Evolutionary conservation across 2,888 invertebrate species (phyloP).

Genomic region (Sphaerophoria rueppellii): DNA sequence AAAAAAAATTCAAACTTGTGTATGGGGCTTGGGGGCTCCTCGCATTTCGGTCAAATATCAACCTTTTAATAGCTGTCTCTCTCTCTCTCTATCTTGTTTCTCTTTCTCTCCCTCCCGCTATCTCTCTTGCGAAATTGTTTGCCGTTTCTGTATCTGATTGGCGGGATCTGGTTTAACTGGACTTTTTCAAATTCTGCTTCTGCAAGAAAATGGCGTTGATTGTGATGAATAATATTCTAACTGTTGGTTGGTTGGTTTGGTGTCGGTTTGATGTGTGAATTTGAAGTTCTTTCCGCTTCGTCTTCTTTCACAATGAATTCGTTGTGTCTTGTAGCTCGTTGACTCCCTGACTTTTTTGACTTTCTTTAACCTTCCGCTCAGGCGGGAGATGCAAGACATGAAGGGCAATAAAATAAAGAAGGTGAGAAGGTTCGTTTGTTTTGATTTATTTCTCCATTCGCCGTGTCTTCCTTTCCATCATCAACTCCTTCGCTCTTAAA

Average conservation of each 20-base stretch:
- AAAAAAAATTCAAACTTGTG: background rate
- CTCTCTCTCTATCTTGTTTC: no score
- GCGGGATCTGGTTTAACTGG: conserved; percentile 65
- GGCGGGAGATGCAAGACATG: conserved; percentile 17
- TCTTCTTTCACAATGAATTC: conserved; percentile 10
- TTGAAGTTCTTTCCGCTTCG: conserved; percentile 12
- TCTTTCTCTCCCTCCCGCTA: background rate
- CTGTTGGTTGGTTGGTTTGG: conserved; percentile 7
- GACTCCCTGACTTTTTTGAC: conserved; percentile 63
- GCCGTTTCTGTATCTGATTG: conserved; percentile 3
- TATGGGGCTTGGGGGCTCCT: conserved; percentile 27
- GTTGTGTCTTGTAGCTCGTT: conserved; percentile 31
- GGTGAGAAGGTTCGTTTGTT: conserved; percentile 56
- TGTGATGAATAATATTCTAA: background rate
- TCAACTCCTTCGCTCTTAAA: conserved; percentile 57
- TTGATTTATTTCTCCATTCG: conserved; percentile 47
- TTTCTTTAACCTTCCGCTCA: no score
- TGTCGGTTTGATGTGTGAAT: conserved; percentile 1
- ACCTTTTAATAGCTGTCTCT: no score
- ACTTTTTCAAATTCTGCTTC: conserved; percentile 36
- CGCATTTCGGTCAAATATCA: conserved; percentile 16
- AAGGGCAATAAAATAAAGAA: conserved; percentile 29
- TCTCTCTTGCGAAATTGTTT: conserved; percentile 53
- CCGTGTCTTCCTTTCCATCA: conserved; percentile 4
- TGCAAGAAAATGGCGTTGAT: conserved; percentile 22